Percentiles rank a stretch among this genome's conserved stretches.
These are phyloP conservation scores for Amazona vittata DNA, from an alignment of 2,113 vertebrate genomes.

Conservation along the genomic window DNA sequence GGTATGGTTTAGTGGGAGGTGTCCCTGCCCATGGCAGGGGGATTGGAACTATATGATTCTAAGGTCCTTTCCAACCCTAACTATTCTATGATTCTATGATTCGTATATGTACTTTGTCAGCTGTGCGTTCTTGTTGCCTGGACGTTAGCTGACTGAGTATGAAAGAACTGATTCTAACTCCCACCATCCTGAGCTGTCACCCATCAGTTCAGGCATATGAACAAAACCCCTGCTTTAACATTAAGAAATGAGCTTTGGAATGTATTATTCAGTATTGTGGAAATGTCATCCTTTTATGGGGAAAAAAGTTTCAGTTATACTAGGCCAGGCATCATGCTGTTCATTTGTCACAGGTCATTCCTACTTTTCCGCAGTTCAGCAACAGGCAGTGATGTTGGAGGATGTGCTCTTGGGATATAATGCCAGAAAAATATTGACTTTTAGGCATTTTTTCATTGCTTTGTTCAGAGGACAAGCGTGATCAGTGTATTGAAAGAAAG, in stretches of 20 bases:
- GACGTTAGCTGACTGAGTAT: background rate
- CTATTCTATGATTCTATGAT: background rate
- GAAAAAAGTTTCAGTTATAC: background rate
- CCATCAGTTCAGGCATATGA: background rate
- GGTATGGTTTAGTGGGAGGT: too few relatives aligned
- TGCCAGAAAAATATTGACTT: background rate
- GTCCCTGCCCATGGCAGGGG: too few relatives aligned
- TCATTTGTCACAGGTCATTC: background rate
- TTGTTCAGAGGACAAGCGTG: background rate
- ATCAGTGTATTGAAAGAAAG: background rate
- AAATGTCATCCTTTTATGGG: background rate
- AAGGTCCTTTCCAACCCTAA: too few relatives aligned
- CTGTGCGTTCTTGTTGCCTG: background rate
- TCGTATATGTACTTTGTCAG: background rate
- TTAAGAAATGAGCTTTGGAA: background rate
- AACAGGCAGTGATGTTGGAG: background rate
- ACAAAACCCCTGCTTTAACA: background rate
- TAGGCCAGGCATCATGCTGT: background rate
- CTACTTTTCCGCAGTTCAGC: background rate
- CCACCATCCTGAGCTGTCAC: background rate
- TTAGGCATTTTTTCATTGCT: background rate
- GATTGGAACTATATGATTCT: too few relatives aligned
- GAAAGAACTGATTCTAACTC: background rate
- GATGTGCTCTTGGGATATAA: background rate
- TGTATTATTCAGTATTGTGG: background rate